phyloP scores from a whole-genome alignment of 2,888 invertebrate genomes.

The Lymantria dispar region DNA sequence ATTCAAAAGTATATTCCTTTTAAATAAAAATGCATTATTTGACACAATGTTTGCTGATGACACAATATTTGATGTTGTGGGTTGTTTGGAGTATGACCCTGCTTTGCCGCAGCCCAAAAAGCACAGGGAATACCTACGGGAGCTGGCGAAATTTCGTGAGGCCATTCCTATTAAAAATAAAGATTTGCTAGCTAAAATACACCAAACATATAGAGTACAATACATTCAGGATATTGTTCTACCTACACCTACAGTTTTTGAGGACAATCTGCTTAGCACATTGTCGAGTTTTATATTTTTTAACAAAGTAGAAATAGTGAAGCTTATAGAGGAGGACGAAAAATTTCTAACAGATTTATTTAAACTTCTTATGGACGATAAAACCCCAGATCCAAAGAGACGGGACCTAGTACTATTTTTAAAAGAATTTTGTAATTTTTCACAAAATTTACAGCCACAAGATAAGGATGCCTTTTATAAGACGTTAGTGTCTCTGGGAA shows the following conservation, averaged over 20 bases:
- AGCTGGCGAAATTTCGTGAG: slow-evolving; percentile 95
- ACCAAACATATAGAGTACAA: slow-evolving; percentile 99
- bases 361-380: slow-evolving; percentile 94
- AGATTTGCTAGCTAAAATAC: slow-evolving; percentile 98
- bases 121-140: slow-evolving; percentile 97
- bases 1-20: slow-evolving; percentile 98
- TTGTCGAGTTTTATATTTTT: slow-evolving; percentile 99
- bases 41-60: slow-evolving; percentile 99
- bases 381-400: slow-evolving; percentile 91
- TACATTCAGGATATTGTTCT: slow-evolving; percentile 99
- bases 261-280: slow-evolving; percentile 98
- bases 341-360: slow-evolving; percentile 97
- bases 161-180: slow-evolving; percentile 97
- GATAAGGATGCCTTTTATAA: slow-evolving; percentile 99
- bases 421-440: slow-evolving; percentile 99
- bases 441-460: slow-evolving; percentile 98
- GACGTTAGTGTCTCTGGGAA: slow-evolving; percentile 93
- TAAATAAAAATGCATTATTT: slow-evolving; percentile 98
- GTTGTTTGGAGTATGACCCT: slow-evolving; percentile 99
- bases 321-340: slow-evolving; percentile 98
- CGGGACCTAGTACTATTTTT: slow-evolving; percentile 98
- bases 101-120: slow-evolving; percentile 91
- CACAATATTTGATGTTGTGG: slow-evolving; percentile 98
- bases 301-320: slow-evolving; percentile 99
- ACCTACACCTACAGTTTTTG: slow-evolving; percentile 99